Evolutionary conservation across 2,888 invertebrate genomes (phyloP), one percentile per base, ranked within the genome.

Genomic region (Julus scanicus): DNA sequence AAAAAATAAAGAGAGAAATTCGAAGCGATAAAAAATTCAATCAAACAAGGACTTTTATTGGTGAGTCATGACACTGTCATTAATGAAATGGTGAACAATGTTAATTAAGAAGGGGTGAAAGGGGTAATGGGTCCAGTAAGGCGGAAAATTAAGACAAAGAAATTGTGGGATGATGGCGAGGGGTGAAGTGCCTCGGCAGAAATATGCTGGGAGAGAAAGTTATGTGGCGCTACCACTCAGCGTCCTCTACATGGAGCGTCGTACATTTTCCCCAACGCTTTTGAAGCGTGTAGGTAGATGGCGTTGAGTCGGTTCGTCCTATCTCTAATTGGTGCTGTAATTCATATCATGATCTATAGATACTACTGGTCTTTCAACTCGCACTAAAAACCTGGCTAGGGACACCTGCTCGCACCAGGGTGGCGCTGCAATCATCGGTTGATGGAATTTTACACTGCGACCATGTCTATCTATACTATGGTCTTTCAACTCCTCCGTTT

Each of bases 31-130:
- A 57, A 57, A 57, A 57, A 57, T 57, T 83, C 83, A 83, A 83
- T 83, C 83, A 83, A 83, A 83, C 83, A 83, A 83, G 40, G 83
- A 83, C 40, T 83, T 83, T 83, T 83, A 83, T 83, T 83, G 83
- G 83, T 83, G 83, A 83, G 83, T 83, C 83, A 83, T 83, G 83
- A 83, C 83, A 83, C 37, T 83, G 83, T 83, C 40, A 83, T 83
- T 83, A 83, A 83, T 83, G 83, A 83, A 83, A 37, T 83, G 83
- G 83, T 83, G 83, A 83, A 83, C 40, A 83, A 83, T 83, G 83
- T 83, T 83, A 39, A 57, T 57, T 57, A 57, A 57, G 57, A 57
- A 83, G 83, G 83, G 83, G 83, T 83, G 83, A 83, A 40, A 6
- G 29, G 40, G 83, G 37, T 13, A 80, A 37, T 13, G 37, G 83